Evolutionary conservation across 2,888 invertebrate species (phyloP).

Genomic region (Maniola hyperantus): DNA sequence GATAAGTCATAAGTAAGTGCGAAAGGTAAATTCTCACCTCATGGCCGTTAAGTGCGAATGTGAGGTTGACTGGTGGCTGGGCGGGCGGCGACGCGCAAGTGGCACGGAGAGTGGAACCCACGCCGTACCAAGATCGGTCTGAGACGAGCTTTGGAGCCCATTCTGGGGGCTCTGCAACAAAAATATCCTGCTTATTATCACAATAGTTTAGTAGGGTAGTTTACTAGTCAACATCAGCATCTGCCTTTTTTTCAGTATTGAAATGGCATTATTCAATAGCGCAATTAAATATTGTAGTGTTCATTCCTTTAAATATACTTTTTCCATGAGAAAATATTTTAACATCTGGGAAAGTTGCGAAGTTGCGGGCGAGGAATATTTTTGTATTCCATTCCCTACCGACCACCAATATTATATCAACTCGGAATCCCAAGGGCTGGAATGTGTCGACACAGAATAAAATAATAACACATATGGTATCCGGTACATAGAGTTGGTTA

Average conservation of each 20-base stretch:
- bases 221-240: no score
- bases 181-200: neutral
- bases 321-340: no score
- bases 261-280: no score
- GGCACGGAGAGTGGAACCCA: slow-evolving; percentile 86
- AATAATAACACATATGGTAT: neutral
- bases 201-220: no score
- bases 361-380: neutral
- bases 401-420: neutral
- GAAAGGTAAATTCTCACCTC: slow-evolving; percentile 60
- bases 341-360: no score
- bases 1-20: no score
- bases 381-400: neutral
- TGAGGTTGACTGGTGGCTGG: slow-evolving; percentile 87
- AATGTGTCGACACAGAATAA: neutral
- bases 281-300: no score
- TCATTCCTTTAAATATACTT: no score
- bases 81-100: slow-evolving; percentile 87
- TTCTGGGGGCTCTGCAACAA: slow-evolving; percentile 83
- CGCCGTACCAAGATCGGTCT: slow-evolving; percentile 87
- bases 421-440: neutral
- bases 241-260: no score
- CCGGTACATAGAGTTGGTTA: neutral
- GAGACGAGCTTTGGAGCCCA: slow-evolving; percentile 85
- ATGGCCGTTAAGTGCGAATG: slow-evolving; percentile 86